phyloP scores from a whole-genome alignment of 1,140 invertebrate genomes.

The Cryptotermes secundus region DNA sequence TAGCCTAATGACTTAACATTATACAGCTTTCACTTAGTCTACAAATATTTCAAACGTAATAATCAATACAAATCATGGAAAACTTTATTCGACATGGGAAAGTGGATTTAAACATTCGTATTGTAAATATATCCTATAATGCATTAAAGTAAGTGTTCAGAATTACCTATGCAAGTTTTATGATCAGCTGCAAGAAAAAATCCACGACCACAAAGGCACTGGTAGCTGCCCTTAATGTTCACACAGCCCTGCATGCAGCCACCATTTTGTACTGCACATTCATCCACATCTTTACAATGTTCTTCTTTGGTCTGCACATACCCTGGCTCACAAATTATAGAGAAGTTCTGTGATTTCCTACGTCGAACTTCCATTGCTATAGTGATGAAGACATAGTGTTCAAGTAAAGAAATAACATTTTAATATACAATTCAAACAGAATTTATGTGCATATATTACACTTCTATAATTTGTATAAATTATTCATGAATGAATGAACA shows the following conservation, averaged over 20 bases:
- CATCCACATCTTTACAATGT: conserved; percentile 52
- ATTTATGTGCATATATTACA: too few relatives aligned
- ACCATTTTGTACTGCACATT: conserved; percentile 52
- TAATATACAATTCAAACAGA: too few relatives aligned
- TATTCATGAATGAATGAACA: too few relatives aligned
- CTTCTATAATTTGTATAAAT: too few relatives aligned
- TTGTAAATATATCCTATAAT: too few relatives aligned
- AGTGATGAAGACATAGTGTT: neutral
- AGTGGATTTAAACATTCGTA: too few relatives aligned
- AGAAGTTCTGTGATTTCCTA: neutral
- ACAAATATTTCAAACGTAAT: too few relatives aligned
- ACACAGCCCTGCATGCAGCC: conserved; percentile 50
- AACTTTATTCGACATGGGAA: too few relatives aligned
- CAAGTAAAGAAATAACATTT: too few relatives aligned
- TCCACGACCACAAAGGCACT: conserved; percentile 45
- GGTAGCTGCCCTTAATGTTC: conserved; percentile 47
- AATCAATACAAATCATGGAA: too few relatives aligned
- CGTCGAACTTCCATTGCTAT: neutral
- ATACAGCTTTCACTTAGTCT: too few relatives aligned
- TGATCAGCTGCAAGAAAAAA: conserved; percentile 31
- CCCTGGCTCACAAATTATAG: neutral
- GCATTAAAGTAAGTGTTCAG: neutral
- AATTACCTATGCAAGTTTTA: conserved; percentile 29
- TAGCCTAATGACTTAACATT: too few relatives aligned
- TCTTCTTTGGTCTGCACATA: conserved; percentile 41